A percentile compares a stretch with the other conserved stretches of the same genome.
These are phyloP conservation scores for Sterna hirundo DNA, from an alignment of 2,113 vertebrate species.

Conservation along the genomic window DNA sequence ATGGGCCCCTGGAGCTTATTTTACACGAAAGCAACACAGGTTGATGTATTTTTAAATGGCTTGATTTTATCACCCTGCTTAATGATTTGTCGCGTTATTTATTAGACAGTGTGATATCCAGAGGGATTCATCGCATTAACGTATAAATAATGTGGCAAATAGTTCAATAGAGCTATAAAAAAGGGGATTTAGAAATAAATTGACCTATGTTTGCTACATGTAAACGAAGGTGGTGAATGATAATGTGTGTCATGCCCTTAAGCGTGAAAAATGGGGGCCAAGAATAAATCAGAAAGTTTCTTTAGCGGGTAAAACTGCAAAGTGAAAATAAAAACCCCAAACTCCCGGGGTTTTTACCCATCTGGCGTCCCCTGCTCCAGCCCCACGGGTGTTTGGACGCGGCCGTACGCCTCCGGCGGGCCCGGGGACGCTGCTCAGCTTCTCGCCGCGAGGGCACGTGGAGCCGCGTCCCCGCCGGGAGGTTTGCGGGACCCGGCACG, in stretches of 20 bases:
- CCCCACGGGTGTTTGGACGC: accelerated
- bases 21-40: constrained; percentile 74
- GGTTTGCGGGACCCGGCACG: not conserved
- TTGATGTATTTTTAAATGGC: constrained; percentile 85
- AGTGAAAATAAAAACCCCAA: not conserved
- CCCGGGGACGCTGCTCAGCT: not conserved
- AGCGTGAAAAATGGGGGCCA: constrained; percentile 9
- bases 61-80: constrained; percentile 83
- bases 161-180: constrained; percentile 82
- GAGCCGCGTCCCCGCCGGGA: not conserved
- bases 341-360: not conserved
- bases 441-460: accelerated
- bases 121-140: constrained; percentile 78
- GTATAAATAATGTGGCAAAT: constrained; percentile 85
- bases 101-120: constrained; percentile 76
- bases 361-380: not conserved
- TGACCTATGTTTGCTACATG: constrained; percentile 78
- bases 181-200: constrained; percentile 81
- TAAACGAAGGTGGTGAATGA: constrained; percentile 75
- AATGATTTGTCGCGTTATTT: constrained; percentile 84
- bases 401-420: accelerated
- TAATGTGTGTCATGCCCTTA: constrained; percentile 71
- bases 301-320: not conserved
- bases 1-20: constrained; percentile 76
- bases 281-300: constrained; percentile 11